Conservation (phyloP, 2,797 vertebrate species). For the Clarias platycephalus region DNA sequence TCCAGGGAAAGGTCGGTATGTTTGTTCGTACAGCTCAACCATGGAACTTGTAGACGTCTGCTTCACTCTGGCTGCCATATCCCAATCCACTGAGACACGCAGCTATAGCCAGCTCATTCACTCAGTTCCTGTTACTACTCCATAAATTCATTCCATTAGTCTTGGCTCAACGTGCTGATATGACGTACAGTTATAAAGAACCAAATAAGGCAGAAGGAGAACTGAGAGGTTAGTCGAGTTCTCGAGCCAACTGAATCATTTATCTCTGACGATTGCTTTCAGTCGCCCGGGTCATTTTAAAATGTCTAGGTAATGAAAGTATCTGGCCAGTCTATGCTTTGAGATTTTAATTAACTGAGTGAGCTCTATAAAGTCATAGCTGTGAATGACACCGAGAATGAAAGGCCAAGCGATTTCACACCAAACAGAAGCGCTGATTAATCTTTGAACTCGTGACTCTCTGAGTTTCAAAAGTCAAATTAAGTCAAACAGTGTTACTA, state of each 20-base stretch:
- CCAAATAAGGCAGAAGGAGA: conserved; percentile 13
- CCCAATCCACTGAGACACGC: neutral
- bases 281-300: neutral
- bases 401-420: neutral
- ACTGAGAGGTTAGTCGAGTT: neutral
- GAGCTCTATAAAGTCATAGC: neutral
- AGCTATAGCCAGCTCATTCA: conserved; percentile 16
- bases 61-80: conserved; percentile 14
- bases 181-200: neutral
- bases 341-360: neutral
- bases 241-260: neutral
- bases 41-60: neutral
- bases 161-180: conserved; percentile 20
- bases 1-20: neutral
- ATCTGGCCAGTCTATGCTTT: neutral
- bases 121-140: neutral
- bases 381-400: neutral
- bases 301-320: neutral
- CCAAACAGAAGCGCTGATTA: neutral
- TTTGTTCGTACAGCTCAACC: neutral
- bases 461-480: too few relatives aligned
- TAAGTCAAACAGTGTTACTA: too few relatives aligned
- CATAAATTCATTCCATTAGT: conserved; percentile 21
- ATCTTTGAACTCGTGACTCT: too few relatives aligned
- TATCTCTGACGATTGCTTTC: neutral